A percentile compares a stretch with the other conserved stretches of the same genome.
phyloP scores from a whole-genome alignment of 2,113 vertebrate species.

The Lagopus muta region DNA sequence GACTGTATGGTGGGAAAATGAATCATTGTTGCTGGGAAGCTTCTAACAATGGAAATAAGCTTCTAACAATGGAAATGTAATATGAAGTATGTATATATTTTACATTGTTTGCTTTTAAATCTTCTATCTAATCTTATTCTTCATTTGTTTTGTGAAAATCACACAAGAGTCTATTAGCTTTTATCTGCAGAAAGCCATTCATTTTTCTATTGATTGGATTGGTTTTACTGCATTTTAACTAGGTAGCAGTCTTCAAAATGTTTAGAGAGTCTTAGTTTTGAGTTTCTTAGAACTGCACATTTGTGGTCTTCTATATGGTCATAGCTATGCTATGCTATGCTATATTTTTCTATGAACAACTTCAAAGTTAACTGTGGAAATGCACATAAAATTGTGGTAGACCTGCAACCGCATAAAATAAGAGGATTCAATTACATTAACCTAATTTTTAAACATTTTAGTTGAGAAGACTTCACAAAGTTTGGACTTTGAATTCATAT shows the following conservation, averaged over 20 bases:
- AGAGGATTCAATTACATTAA: background rate
- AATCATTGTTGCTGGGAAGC: background rate
- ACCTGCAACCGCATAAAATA: background rate
- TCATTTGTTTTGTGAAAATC: background rate
- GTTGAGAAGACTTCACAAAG: background rate
- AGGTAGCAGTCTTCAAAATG: background rate
- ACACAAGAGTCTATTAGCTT: background rate
- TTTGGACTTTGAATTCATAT: background rate
- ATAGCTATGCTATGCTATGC: background rate
- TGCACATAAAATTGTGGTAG: background rate
- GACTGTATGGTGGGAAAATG: background rate
- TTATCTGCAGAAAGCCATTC: background rate
- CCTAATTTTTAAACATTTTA: background rate
- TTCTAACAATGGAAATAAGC: background rate
- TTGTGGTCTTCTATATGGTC: background rate
- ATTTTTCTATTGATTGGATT: background rate
- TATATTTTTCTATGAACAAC: background rate
- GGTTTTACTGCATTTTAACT: background rate
- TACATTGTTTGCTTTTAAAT: background rate
- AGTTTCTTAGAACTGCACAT: background rate
- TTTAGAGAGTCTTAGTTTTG: background rate
- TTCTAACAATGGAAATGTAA: background rate
- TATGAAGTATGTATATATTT: background rate
- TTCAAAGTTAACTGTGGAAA: background rate
- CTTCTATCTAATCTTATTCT: background rate